These are phyloP conservation scores for Lottia gigantea DNA, from an alignment of 2,888 invertebrate species.

Conservation along the genomic window DNA sequence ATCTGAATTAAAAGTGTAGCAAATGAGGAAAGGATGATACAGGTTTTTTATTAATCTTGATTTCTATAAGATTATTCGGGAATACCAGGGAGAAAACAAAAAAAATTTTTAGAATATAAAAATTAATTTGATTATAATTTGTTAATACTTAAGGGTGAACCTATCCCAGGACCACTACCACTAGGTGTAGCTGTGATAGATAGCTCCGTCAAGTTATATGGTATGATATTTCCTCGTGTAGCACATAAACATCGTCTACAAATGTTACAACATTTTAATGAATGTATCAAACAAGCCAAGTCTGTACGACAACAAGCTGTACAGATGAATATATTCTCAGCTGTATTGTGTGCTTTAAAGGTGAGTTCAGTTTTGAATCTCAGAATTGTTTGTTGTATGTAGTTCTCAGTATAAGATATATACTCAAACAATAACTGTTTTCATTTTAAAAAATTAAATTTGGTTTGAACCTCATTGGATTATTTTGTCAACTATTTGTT, in stretches of 20 bases:
- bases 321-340: slow-evolving; percentile 96
- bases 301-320: slow-evolving; percentile 91
- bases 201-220: slow-evolving; percentile 90
- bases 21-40: no score
- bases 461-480: no score
- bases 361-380: slow-evolving; percentile 41
- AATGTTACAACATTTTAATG: slow-evolving; percentile 96
- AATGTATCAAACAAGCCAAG: slow-evolving; percentile 90
- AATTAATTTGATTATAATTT: neutral
- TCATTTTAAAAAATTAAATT: no score
- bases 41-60: no score
- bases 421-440: no score
- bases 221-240: slow-evolving; percentile 92
- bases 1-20: neutral
- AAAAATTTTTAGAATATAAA: no score
- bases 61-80: no score
- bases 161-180: slow-evolving; percentile 75
- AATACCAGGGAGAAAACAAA: no score
- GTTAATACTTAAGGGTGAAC: slow-evolving; percentile 54
- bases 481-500: no score
- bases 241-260: slow-evolving; percentile 93
- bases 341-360: slow-evolving; percentile 86
- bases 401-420: no score
- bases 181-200: slow-evolving; percentile 97
- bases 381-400: no score